Conservation (phyloP, 2,888 invertebrate genomes). For the Drosophila emarginata region DNA sequence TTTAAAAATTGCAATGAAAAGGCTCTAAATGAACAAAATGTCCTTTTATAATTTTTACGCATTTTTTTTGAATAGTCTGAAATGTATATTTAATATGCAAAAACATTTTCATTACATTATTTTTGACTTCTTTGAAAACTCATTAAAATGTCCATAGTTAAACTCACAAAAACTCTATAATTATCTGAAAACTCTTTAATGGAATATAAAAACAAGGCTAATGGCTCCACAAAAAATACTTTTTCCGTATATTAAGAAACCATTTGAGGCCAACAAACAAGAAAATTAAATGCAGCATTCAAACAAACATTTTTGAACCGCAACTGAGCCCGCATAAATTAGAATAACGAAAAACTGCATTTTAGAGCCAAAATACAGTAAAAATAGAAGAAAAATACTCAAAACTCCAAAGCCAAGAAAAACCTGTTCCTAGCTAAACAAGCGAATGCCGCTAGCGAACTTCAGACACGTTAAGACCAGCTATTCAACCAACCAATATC, state of each 20-base stretch:
- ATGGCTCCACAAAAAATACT: constrained; percentile 10
- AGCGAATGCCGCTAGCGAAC: constrained; percentile 32
- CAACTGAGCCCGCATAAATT: constrained; percentile 72
- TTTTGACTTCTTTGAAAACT: no score
- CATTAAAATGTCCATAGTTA: no score
- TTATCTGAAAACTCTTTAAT: not conserved
- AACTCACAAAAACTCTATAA: not conserved
- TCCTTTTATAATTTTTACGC: no score
- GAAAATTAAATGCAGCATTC: constrained; percentile 71
- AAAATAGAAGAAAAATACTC: not conserved
- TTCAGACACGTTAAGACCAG: constrained; percentile 11
- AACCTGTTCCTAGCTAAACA: constrained; percentile 36
- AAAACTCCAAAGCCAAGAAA: constrained; percentile 19
- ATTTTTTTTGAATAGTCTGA: no score
- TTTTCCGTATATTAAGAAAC: constrained; percentile 33
- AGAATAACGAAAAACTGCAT: constrained; percentile 45
- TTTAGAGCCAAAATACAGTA: constrained; percentile 27
- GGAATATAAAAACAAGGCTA: not conserved
- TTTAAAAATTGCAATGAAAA: no score
- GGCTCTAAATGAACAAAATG: not conserved
- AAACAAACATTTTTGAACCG: constrained; percentile 48
- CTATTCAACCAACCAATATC: constrained; percentile 2
- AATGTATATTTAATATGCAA: no score
- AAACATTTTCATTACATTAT: no score
- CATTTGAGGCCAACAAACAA: constrained; percentile 31